Evolutionary conservation across 1,140 invertebrate genomes (phyloP).

Genomic region (Globodera ellingtonae): DNA sequence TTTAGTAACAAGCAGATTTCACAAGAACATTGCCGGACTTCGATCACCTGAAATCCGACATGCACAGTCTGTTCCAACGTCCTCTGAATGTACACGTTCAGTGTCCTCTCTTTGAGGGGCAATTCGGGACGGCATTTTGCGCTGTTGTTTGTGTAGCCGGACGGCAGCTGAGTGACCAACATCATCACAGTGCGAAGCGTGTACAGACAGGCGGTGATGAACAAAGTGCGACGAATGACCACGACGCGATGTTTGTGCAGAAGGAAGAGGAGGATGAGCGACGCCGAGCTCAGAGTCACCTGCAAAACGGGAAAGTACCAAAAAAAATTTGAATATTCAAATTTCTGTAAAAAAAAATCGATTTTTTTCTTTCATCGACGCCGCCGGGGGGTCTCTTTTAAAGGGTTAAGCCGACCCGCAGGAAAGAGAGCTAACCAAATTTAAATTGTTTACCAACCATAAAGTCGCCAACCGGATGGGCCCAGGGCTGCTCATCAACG

Average conservation of each 20-base stretch:
- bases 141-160: constrained; percentile 45
- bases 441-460: constrained; percentile 33
- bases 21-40: neutral
- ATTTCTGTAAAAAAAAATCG: too few species aligned
- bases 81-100: constrained; percentile 34
- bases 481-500: constrained; percentile 59
- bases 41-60: constrained; percentile 44
- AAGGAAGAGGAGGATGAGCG: constrained; percentile 52
- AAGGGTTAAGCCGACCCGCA: too few species aligned
- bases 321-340: neutral
- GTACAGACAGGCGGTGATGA: constrained; percentile 56
- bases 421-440: too few species aligned
- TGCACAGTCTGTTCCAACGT: constrained; percentile 47
- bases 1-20: neutral
- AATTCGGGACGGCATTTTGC: constrained; percentile 32
- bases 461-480: constrained; percentile 52
- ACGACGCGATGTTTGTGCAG: constrained; percentile 58
- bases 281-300: constrained; percentile 44
- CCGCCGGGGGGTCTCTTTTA: too few species aligned
- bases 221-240: constrained; percentile 50
- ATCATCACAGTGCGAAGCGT: constrained; percentile 51
- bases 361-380: too few species aligned
- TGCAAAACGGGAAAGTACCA: neutral
- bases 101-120: constrained; percentile 28
- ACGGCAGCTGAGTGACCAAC: constrained; percentile 45